Base-by-base conservation (phyloP, 2,888 invertebrate genomes). In the Tinea trinotella region DNA sequence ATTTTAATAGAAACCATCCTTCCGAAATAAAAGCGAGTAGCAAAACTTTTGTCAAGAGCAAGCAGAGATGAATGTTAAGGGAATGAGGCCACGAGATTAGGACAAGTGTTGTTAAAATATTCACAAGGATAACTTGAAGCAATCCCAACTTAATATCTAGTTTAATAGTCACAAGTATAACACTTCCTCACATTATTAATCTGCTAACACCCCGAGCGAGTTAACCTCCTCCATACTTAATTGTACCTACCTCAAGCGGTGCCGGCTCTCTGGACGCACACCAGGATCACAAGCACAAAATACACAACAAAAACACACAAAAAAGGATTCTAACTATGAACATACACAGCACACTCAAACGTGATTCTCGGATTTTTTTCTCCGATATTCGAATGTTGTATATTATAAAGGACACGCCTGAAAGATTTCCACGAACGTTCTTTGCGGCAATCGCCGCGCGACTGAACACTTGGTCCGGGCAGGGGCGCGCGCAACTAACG, bases 371-470 rank as follows among this genome's bases (percentile, higher is more conserved):
- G 13, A 13, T 6, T 40, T n/a, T 40, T 40, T 40, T 40, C 13
- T 40, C 13, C 15, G 40, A 19, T 46, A 18, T 44, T 17, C 44
- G 44, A 15, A 12, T 46, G n/a, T 46, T 2, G 46, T 55, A 56
- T 57, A 54, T 57, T 57, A 54, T 53, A 57, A 57, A n/a, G n/a
- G 52, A 44, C 54, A 15, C 44, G 52, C 24, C 55, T 48, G 52
- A 55, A 54, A 35, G 18, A 10, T 22, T 30, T 12, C 30, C 36
- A 22, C 53, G 35, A 54, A 55, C 64, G 62, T 60, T 58, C 57
- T n/a, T 55, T 55, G 65, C 71, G 77, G 67, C 73, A 64, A 60
- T 61, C 61, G 74, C 70, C 75, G 73, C 75, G 68, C 66, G 70
- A 76, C 78, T 77, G 74, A 10, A 60, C 62, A 61, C 61, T 53